Evolutionary conservation across 2,797 vertebrate species (phyloP), one percentile per base, ranked within the genome.

Genomic region (Carapus acus): DNA sequence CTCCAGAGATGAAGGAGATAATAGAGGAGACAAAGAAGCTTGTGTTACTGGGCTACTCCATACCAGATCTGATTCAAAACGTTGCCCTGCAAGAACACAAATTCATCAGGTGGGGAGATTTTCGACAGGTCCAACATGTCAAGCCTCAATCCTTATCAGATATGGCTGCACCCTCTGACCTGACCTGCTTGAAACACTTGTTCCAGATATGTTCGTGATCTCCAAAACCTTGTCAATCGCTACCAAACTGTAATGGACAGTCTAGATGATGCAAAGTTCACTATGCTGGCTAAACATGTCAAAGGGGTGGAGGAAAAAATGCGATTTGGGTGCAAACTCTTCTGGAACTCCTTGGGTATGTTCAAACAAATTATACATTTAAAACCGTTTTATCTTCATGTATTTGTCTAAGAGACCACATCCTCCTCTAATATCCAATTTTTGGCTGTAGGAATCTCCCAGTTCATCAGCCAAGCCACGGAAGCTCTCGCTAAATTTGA

Each of bases 331-430:
- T 87, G 82, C 51, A 91, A 76, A 81, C 62, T 97, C 19, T 96
- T 87, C 43, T 97, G 96, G 96, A 92, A 84, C 63, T 91, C 88
- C 0, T 82, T 94, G 64, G 91, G 96, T 98, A 90, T 61, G 11
- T 14, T 47, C n/a, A 34, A 14, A 46, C 29, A 31, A 2, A 46
- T 49, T 6, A 58, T 41, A 49, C 5, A 29, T 53, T 8, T 20
- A 36, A 8, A 31, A 15, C 45, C 3, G 18, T 2, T 1, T 54
- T 18, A 27, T 27, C 31, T 3, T 13, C 3, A 41, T 17, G 27
- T 40, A 3, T 59, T 4, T 48, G 24, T 43, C 16, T 42, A 50
- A 53, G 13, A n/a, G n/a, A n/a, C n/a, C n/a, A n/a, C n/a, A n/a
- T n/a, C n/a, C n/a, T n/a, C n/a, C n/a, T n/a, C n/a, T n/a, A n/a